Base-by-base conservation (phyloP, 2,888 invertebrate species). In the Napeogenes inachia region DNA sequence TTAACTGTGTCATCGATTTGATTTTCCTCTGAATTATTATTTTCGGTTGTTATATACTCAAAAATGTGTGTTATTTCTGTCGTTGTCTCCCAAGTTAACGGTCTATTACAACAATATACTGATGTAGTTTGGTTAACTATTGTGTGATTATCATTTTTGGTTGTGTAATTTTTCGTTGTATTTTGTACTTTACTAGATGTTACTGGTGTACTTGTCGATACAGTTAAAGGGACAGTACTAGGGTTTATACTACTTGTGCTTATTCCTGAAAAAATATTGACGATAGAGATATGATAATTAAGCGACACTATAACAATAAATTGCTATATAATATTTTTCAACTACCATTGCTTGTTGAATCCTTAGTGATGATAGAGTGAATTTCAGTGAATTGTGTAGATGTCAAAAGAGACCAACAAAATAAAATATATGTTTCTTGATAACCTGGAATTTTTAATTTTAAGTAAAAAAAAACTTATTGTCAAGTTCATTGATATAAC, bases 391-490 rank as follows among this genome's bases (percentile, higher is more conserved):
- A n/a, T 54, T 54, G 59, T 3, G 42, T n/a, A 45, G 59, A 2
- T 35, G 21, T 3, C 30, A 6, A n/a, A 4, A 59, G n/a, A 13
- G 21, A 32, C 30, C 42, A 2, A 59, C 82, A 80, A 68, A 69
- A 75, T 13, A 75, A 66, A 47, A 60, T 68, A 64, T 75, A 80
- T 4, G 77, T 81, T 74, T 78, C 76, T 65, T 70, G 71, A 63
- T 67, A 70, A 57, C 69, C 72, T 72, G 70, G 62, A 71, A 72
- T 42, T 53, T 35, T 70, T 73, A 63, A 13, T 5, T 12, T 47
- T 3, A 13, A 64, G 73, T 76, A 72, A 69, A 75, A 73, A n/a
- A 35, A 3, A 13, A n/a, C 32, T 4, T 2, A 21, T 1, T 21
- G 10, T 42, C 13, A 45, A 45, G 4, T 30, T 21, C 4, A 3